phyloP scores from a whole-genome alignment of 2,113 vertebrate genomes.

The Mellivora capensis region DNA sequence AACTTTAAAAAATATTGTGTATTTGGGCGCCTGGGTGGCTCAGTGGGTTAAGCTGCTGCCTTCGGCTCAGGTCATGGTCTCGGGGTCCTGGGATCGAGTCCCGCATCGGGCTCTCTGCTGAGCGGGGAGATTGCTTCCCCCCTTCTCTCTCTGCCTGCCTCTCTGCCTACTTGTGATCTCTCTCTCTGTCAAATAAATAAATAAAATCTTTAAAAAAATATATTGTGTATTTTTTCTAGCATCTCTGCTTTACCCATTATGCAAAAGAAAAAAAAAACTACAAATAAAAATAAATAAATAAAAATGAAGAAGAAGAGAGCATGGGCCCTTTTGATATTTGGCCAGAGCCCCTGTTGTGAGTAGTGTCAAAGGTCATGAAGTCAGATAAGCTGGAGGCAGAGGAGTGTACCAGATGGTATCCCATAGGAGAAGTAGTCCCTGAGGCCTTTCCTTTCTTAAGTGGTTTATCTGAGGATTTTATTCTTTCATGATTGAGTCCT shows the following conservation, averaged over 20 bases:
- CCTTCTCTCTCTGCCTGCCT: too few relatives aligned
- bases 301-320: neutral
- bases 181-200: too few relatives aligned
- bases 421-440: neutral
- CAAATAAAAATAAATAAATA: neutral
- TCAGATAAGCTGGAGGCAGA: neutral
- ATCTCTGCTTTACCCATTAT: neutral
- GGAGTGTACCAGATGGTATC: neutral
- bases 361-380: neutral
- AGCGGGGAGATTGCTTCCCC: too few relatives aligned
- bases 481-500: neutral
- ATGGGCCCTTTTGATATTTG: neutral
- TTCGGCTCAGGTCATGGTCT: too few relatives aligned
- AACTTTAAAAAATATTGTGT: neutral
- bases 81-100: too few relatives aligned
- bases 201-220: too few relatives aligned
- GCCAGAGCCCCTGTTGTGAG: neutral
- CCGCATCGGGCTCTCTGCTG: too few relatives aligned
- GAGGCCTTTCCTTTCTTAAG: neutral
- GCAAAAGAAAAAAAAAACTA: neutral
- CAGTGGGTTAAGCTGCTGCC: too few relatives aligned
- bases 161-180: too few relatives aligned
- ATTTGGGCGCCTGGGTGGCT: too few relatives aligned
- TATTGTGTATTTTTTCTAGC: neutral
- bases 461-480: slow-evolving; percentile 25